Base-by-base conservation (phyloP, 2,888 invertebrate genomes). In the Aquatica leii region DNA sequence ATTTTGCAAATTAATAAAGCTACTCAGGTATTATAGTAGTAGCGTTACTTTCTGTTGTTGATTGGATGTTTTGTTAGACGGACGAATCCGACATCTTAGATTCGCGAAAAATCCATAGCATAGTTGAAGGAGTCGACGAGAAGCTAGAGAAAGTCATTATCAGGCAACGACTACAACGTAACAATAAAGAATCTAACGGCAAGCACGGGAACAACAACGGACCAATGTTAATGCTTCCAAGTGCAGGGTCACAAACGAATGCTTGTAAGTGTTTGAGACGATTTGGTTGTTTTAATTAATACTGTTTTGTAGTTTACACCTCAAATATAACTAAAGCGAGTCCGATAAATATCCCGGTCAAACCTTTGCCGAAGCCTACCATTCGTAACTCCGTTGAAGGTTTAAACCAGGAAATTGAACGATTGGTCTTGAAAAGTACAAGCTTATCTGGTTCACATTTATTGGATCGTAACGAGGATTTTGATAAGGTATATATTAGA, bases 331-430 rank as follows among this genome's bases (percentile, higher is more conserved):
- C 83, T 71, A 84, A 84, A 80, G 85, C 85, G 65, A 84, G 84
- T 74, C 84, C 85, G 63, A 84, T 87, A 70, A 84, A 84, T 77
- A 86, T 87, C 77, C 86, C 86, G 74, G 81, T 68, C 82, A 84
- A 85, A 69, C 83, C 84, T 59, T 82, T 86, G 41, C 85, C 86
- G 35, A 83, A 87, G 73, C 85, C 91, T 74, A 90, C 91, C 59
- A 92, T 93, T 78, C 85, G 93, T 57, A 93, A 90, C 69, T 94
- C 94, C 43, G 92, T 93, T 11, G 94, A 95, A 81, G 94, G 93
- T 17, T 86, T 94, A 15, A 94, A 94, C 81, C 93, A 92, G 80
- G 94, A 94, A 83, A 93, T 94, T 67, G 94, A 94, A 81, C 86
- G 89, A 77, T 86, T 93, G 62, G 93, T 93, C 61, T 83, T 92